These are phyloP conservation scores for Rhagium mordax DNA, from an alignment of 2,888 invertebrate genomes.

Conservation along the genomic window DNA sequence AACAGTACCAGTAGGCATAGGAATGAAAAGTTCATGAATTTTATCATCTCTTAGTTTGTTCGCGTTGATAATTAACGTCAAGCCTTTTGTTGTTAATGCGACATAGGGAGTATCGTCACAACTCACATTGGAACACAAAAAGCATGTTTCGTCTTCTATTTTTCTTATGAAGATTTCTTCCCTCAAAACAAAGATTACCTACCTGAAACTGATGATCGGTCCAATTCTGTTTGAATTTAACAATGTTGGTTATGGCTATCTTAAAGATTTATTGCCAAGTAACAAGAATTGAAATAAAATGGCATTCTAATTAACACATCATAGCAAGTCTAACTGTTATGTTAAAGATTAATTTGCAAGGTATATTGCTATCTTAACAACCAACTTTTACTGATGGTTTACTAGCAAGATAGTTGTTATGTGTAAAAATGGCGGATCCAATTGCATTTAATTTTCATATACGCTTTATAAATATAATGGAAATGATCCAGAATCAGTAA, in stretches of 20 bases:
- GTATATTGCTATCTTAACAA: too few species aligned
- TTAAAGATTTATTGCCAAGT: neutral
- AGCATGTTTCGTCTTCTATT: too few species aligned
- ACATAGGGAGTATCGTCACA: too few species aligned
- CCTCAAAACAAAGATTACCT: too few species aligned
- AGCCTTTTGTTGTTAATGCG: too few species aligned
- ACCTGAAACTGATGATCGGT: too few species aligned
- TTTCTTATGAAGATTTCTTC: too few species aligned
- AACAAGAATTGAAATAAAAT: conserved; percentile 2
- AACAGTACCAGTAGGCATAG: too few species aligned
- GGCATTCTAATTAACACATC: neutral
- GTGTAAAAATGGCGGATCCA: neutral
- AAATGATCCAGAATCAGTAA: neutral
- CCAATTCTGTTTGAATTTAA: neutral
- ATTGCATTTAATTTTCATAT: conserved; percentile 9
- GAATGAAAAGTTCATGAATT: too few species aligned
- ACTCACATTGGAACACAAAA: too few species aligned
- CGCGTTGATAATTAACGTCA: too few species aligned
- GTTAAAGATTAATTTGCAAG: neutral
- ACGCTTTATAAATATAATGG: neutral
- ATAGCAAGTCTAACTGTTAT: neutral
- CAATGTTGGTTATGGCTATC: conserved; percentile 4
- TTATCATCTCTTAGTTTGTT: too few species aligned
- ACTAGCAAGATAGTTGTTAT: neutral
- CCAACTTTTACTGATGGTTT: neutral